Conservation (phyloP, 2,888 invertebrate genomes). For the Drosophila longiperda region DNA sequence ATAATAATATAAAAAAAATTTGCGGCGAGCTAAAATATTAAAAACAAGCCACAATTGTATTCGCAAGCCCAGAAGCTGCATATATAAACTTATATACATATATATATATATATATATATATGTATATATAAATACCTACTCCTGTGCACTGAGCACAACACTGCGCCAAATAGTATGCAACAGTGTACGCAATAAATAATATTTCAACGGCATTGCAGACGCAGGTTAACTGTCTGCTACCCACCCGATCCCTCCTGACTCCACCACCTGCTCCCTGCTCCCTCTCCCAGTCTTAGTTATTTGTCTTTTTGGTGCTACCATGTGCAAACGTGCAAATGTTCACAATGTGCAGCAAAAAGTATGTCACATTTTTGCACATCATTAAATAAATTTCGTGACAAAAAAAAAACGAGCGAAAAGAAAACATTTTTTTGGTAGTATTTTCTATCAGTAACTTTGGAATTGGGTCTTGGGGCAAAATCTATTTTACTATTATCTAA, state of each 20-base stretch:
- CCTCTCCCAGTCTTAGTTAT: not conserved
- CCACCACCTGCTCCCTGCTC: not conserved
- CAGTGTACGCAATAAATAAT: conserved; percentile 71
- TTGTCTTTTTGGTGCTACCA: conserved; percentile 20
- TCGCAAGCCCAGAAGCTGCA: not conserved
- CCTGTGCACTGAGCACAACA: conserved; percentile 30
- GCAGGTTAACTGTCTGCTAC: conserved; percentile 49
- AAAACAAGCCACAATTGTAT: conserved; percentile 52
- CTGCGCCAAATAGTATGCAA: conserved; percentile 71
- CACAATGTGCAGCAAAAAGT: conserved; percentile 47
- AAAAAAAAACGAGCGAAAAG: conserved; percentile 7
- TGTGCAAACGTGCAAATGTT: conserved; percentile 50
- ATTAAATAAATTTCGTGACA: conserved; percentile 45
- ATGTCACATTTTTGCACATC: conserved; percentile 64
- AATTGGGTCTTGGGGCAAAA: not conserved
- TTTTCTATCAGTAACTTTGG: not conserved
- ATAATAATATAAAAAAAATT: conserved; percentile 26
- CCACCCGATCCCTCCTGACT: not conserved
- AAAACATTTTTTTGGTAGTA: conserved; percentile 11
- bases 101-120: conserved; percentile 2
- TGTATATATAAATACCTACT: not conserved
- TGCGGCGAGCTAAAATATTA: conserved; percentile 49
- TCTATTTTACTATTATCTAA: not conserved
- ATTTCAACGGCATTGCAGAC: conserved; percentile 73
- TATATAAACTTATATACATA: not conserved